A percentile compares a stretch with the other conserved stretches of the same genome.
phyloP scores from a whole-genome alignment of 2,113 vertebrate genomes.

The Etheostoma spectabile region DNA sequence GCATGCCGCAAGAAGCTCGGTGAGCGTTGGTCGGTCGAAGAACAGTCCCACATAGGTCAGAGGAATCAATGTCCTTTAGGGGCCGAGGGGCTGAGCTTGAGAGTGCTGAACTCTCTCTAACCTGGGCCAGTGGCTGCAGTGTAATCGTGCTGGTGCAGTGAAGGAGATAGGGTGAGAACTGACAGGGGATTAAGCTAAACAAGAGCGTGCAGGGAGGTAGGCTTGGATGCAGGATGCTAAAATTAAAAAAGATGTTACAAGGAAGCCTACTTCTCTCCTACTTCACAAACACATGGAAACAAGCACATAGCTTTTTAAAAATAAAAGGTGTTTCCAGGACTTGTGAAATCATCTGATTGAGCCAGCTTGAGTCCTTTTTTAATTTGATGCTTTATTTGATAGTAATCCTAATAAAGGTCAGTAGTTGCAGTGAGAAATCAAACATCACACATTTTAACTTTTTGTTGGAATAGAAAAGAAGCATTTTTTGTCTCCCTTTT shows the following conservation, averaged over 20 bases:
- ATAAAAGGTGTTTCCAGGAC: background rate
- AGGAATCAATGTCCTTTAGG: constrained; percentile 75
- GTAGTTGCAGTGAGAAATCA: background rate
- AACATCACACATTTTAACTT: constrained; percentile 25
- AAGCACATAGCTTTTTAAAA: background rate
- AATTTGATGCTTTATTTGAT: constrained; percentile 5
- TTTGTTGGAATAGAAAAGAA: constrained; percentile 10
- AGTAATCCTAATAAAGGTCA: constrained; percentile 9
- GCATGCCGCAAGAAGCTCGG: constrained; percentile 55
- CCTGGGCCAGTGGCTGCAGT: constrained; percentile 40
- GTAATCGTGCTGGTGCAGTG: constrained; percentile 54
- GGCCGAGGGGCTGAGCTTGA: constrained; percentile 50
- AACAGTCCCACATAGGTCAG: constrained; percentile 71
- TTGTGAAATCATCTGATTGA: background rate
- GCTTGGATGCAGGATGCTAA: background rate
- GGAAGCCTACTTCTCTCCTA: background rate
- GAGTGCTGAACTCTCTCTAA: constrained; percentile 64
- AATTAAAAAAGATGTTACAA: constrained; percentile 1
- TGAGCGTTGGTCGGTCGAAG: constrained; percentile 53
- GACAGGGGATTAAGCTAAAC: constrained; percentile 4
- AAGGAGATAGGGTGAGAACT: constrained; percentile 23
- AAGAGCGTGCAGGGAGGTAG: background rate
- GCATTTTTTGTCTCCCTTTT: background rate
- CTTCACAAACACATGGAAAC: background rate
- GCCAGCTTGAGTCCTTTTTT: background rate